Evolutionary conservation across 2,797 vertebrate species (phyloP).

Genomic region (Bovichtus variegatus): DNA sequence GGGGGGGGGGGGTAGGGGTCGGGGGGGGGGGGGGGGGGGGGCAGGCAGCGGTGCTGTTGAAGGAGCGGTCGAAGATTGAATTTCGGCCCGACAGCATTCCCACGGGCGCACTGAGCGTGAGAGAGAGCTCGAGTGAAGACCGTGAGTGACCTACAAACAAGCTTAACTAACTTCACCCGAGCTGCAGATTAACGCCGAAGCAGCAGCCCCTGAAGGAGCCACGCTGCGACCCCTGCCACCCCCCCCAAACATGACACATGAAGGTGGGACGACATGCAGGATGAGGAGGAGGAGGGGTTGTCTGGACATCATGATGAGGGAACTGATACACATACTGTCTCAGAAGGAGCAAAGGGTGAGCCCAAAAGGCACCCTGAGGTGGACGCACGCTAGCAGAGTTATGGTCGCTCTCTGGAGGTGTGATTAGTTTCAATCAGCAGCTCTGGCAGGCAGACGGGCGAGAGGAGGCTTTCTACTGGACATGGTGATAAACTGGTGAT

Average conservation of each 20-base stretch:
- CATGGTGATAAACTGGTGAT: constrained; percentile 32
- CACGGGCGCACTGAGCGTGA: constrained; percentile 16
- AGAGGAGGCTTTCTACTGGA: constrained; percentile 21
- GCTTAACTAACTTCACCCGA: constrained; percentile 56
- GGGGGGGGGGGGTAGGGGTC: constrained; percentile 31
- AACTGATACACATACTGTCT: constrained; percentile 26
- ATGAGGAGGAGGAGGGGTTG: constrained; percentile 14
- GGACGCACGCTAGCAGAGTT: constrained; percentile 49
- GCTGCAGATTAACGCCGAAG: constrained; percentile 62
- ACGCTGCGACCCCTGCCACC: constrained; percentile 14
- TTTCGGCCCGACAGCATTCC: constrained; percentile 87
- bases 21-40: constrained; percentile 1
- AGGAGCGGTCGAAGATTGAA: constrained; percentile 78
- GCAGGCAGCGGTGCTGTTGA: constrained; percentile 45
- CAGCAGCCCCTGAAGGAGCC: constrained; percentile 57
- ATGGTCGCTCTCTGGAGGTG: constrained; percentile 34
- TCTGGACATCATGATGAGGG: constrained; percentile 39
- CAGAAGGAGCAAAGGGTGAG: constrained; percentile 39
- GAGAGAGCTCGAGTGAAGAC: constrained; percentile 62
- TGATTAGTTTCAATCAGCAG: constrained; percentile 43
- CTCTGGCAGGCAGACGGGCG: constrained; percentile 25
- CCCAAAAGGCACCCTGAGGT: constrained; percentile 34
- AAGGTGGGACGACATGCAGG: constrained; percentile 18
- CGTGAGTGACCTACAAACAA: constrained; percentile 77
- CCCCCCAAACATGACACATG: constrained; percentile 21